A percentile compares a stretch with the other conserved stretches of the same genome.
Evolutionary conservation across 2,888 invertebrate genomes (phyloP).

Genomic region (Apantesis nais): DNA sequence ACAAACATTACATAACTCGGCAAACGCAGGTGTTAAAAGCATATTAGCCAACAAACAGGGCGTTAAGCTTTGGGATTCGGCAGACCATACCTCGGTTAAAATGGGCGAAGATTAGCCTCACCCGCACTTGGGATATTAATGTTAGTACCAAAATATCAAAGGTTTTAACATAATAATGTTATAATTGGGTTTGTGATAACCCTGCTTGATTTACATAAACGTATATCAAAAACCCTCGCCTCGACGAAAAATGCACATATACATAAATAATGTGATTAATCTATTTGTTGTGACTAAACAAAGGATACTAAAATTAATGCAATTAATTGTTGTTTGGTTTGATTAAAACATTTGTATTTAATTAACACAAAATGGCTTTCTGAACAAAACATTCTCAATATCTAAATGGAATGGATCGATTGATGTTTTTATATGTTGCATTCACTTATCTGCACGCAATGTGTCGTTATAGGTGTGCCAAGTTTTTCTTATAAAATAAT

Average conservation of each 20-base stretch:
- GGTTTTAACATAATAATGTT: conserved; percentile 56
- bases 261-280: conserved; percentile 24
- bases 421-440: conserved; percentile 43
- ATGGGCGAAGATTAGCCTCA: conserved; percentile 78
- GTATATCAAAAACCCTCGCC: conserved; percentile 22
- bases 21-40: conserved; percentile 82
- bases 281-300: conserved; percentile 31
- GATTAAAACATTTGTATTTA: conserved; percentile 41
- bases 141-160: conserved; percentile 68
- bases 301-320: conserved; percentile 38
- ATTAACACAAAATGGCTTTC: conserved; percentile 7
- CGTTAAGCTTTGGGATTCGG: conserved; percentile 79
- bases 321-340: conserved; percentile 40
- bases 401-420: conserved; percentile 38
- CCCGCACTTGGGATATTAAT: conserved; percentile 68
- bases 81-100: conserved; percentile 72
- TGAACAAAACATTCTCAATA: conserved; percentile 35
- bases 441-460: conserved; percentile 37
- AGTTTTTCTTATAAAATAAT: conserved; percentile 72
- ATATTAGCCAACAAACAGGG: conserved; percentile 82
- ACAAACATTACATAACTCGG: conserved; percentile 68
- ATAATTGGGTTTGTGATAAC: conserved; percentile 49
- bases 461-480: conserved; percentile 51
- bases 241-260: conserved; percentile 35
- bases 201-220: conserved; percentile 44